Conservation (phyloP, 2,888 invertebrate genomes). For the Pilophorus perplexus region DNA sequence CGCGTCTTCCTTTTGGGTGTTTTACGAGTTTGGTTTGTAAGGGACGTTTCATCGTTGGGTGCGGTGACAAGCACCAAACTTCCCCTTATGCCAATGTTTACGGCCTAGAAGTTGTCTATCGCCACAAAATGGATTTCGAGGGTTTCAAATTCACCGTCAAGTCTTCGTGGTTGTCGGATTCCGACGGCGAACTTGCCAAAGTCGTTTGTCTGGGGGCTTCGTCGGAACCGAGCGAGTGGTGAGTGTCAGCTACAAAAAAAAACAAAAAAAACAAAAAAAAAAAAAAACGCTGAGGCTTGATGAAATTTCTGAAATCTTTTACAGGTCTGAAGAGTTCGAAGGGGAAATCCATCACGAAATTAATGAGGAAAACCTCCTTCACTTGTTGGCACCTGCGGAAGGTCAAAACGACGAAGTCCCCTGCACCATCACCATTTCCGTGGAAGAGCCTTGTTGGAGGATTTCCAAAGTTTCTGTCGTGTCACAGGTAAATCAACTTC, state of each 20-base stretch:
- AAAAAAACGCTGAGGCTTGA: too few relatives aligned
- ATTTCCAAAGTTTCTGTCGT: slow-evolving; percentile 53
- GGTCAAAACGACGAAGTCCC: slow-evolving; percentile 48
- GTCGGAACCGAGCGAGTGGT: slow-evolving; percentile 34
- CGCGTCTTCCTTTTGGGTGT: too few relatives aligned
- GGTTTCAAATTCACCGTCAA: slow-evolving; percentile 2
- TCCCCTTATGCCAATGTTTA: too few relatives aligned
- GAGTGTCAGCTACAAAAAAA: too few relatives aligned
- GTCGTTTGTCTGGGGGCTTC: slow-evolving; percentile 24
- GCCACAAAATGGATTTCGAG: not conserved
- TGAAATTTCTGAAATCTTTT: slow-evolving; percentile 31
- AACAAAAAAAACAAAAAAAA: too few relatives aligned
- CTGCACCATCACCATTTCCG: slow-evolving; percentile 51
- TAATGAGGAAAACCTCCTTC: slow-evolving; percentile 52
- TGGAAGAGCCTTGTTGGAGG: slow-evolving; percentile 48
- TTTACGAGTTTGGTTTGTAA: too few relatives aligned
- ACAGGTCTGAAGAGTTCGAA: slow-evolving; percentile 48
- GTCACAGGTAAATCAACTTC: slow-evolving; percentile 51
- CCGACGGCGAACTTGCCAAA: not conserved
- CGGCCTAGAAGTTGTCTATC: too few relatives aligned
- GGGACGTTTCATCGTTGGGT: too few relatives aligned
- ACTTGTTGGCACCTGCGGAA: slow-evolving; percentile 43
- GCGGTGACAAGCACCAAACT: too few relatives aligned
- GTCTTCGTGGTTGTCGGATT: not conserved
- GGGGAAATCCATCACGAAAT: slow-evolving; percentile 52